Percentiles rank a stretch among this genome's conserved stretches.
phyloP scores from a whole-genome alignment of 2,888 invertebrate genomes.

The Baronia brevicornis region DNA sequence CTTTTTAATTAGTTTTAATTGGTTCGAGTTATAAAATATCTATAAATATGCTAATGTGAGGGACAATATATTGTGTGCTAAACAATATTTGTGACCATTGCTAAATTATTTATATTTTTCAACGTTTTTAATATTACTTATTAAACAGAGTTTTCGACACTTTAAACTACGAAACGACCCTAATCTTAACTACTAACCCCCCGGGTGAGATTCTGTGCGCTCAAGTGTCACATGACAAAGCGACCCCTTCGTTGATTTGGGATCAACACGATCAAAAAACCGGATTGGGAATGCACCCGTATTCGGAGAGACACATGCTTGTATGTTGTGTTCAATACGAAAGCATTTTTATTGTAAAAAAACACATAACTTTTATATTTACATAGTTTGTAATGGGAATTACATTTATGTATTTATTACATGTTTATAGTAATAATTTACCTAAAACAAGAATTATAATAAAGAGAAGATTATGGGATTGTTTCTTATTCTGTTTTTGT shows the following conservation, averaged over 20 bases:
- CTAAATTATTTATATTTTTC: too few relatives aligned
- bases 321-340: conserved; percentile 14
- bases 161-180: conserved; percentile 48
- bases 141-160: conserved; percentile 7
- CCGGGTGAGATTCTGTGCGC: conserved; percentile 51
- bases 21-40: too few relatives aligned
- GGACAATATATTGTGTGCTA: too few relatives aligned
- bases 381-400: too few relatives aligned
- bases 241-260: conserved; percentile 58
- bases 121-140: conserved; percentile 1
- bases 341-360: conserved; percentile 4
- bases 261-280: conserved; percentile 64
- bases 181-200: conserved; percentile 60
- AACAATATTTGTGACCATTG: too few relatives aligned
- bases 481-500: too few relatives aligned
- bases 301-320: conserved; percentile 39
- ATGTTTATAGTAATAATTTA: too few relatives aligned
- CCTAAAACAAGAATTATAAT: too few relatives aligned
- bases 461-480: too few relatives aligned
- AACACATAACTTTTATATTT: conserved; percentile 13
- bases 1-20: too few relatives aligned
- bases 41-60: too few relatives aligned
- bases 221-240: conserved; percentile 72
- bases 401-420: too few relatives aligned
- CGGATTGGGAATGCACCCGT: conserved; percentile 61